phyloP scores from a whole-genome alignment of 1,140 invertebrate species.

The Daktulosphaira vitifoliae region DNA sequence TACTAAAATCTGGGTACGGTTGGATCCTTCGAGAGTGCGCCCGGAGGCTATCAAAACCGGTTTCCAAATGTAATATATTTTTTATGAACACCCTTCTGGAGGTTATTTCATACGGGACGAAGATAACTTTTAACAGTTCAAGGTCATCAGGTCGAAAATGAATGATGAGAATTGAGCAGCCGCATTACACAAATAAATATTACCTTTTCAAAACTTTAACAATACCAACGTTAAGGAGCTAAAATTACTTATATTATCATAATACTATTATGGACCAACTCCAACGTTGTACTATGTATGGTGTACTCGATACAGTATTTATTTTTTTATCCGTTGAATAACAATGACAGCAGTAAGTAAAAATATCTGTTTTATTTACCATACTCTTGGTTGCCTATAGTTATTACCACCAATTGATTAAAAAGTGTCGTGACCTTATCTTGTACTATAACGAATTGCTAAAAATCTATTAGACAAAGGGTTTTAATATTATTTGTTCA shows the following conservation, averaged over 20 bases:
- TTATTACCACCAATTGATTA: too few species aligned
- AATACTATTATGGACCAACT: background rate
- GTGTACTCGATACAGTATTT: slow-evolving; percentile 6
- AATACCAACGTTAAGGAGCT: slow-evolving; percentile 9
- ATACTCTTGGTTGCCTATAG: too few species aligned
- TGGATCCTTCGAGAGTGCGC: background rate
- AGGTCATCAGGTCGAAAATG: slow-evolving; percentile 8
- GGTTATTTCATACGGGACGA: background rate
- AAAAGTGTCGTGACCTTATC: slow-evolving; percentile 12
- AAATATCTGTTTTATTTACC: background rate
- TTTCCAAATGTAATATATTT: slow-evolving; percentile 9
- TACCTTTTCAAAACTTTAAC: slow-evolving; percentile 12
- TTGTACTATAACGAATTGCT: slow-evolving; percentile 18
- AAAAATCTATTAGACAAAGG: background rate
- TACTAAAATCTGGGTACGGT: slow-evolving; percentile 10
- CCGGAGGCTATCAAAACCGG: slow-evolving; percentile 9
- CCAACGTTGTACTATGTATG: background rate
- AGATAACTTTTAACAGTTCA: slow-evolving; percentile 21
- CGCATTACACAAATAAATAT: slow-evolving; percentile 22
- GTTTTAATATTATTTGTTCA: too few species aligned
- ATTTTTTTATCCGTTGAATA: background rate
- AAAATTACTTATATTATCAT: background rate
- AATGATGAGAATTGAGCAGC: background rate
- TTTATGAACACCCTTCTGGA: background rate
- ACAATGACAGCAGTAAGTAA: slow-evolving; percentile 21